Base-by-base conservation (phyloP, 2,113 vertebrate species). In the Equus quagga region DNA sequence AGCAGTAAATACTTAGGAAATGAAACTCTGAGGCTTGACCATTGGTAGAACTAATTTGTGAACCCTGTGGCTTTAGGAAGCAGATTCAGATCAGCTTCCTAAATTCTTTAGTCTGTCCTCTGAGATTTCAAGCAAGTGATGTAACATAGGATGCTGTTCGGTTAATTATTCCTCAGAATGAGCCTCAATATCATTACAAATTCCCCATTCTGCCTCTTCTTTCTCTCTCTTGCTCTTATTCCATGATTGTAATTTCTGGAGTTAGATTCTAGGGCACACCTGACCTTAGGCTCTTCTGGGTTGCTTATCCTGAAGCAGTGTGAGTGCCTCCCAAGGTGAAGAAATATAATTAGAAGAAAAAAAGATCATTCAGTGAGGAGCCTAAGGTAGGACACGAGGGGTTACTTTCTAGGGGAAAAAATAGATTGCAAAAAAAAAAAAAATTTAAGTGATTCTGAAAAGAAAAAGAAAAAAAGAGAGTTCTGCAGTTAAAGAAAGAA, bases 331-430 rank as follows among this genome's bases (percentile, higher is more conserved):
- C 97, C 98, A 97, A 96, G 97, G 97, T 97, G 97, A 96, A 84
- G 92, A 97, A 97, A 97, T 97, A 98, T 98, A 98, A 98, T 98
- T 98, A 98, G 97, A 98, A 96, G 88, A 97, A 96, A 97, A 98
- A 96, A 91, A 94, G 95, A 96, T 97, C 83, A 94, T 96, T 97
- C 98, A 90, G 84, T 94, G 87, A 97, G 89, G 92, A 97, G 76
- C 87, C 81, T 94, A 84, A 67, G 83, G 96, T 96, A 92, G 83
- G 90, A 97, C 97, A 97, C 92, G 79, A 95, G 96, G 93, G 98
- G 97, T 98, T 98, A 95, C 96, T 93, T 97, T 97, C 79, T 95
- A 80, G 72, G 89, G 89, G 96, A 91, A 94, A 96, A 97, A 94
- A 96, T 96, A 97, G 98, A 91, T 90, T 75, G 67, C 64, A 64